Evolutionary conservation across 2,113 vertebrate species (phyloP).

Genomic region (Proteles cristata): DNA sequence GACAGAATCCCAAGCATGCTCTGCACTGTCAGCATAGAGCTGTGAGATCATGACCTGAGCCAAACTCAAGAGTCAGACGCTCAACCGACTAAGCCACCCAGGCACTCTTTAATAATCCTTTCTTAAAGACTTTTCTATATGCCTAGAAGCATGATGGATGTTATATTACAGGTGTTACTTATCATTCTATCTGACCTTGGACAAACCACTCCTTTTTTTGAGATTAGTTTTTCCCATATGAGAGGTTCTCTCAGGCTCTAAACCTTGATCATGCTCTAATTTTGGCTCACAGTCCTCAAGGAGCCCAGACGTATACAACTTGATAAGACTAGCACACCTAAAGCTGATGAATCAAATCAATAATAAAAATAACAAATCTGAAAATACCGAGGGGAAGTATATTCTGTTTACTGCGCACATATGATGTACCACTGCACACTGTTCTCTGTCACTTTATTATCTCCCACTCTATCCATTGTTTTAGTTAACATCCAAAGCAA

Average conservation of each 20-base stretch:
- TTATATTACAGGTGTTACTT: not conserved
- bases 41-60: no score
- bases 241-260: not conserved
- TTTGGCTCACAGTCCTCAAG: not conserved
- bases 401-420: not conserved
- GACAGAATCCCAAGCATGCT: no score
- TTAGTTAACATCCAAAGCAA: not conserved
- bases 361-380: not conserved
- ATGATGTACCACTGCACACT: accelerated
- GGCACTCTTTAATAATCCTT: not conserved
- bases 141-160: not conserved
- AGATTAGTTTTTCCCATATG: not conserved
- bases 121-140: not conserved
- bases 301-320: not conserved
- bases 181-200: not conserved
- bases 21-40: no score
- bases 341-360: not conserved
- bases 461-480: not conserved
- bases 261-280: not conserved
- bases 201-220: not conserved
- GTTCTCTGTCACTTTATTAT: not conserved
- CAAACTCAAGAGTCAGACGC: no score
- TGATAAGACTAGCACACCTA: not conserved
- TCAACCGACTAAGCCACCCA: no score
- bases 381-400: not conserved